Conservation (phyloP, 2,888 invertebrate genomes). For the Apoderus coryli region DNA sequence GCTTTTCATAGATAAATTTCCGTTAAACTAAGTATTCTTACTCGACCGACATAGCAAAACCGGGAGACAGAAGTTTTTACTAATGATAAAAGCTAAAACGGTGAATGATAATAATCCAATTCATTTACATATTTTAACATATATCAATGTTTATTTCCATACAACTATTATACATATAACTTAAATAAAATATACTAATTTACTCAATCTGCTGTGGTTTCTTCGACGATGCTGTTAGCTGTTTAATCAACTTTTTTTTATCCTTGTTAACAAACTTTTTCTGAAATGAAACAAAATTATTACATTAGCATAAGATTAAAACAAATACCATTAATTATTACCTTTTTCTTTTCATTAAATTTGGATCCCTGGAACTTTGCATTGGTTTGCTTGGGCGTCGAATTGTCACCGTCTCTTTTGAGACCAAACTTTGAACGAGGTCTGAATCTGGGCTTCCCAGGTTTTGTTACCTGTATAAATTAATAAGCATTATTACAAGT, state of each 20-base stretch:
- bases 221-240: slow-evolving; percentile 20
- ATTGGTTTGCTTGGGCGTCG: slow-evolving; percentile 5
- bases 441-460: slow-evolving; percentile 10
- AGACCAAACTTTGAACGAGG: neutral
- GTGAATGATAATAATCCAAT: too few species aligned
- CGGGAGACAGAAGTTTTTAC: too few species aligned
- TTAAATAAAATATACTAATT: neutral
- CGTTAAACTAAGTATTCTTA: too few species aligned
- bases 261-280: slow-evolving; percentile 24
- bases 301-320: too few species aligned
- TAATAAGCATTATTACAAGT: slow-evolving; percentile 6
- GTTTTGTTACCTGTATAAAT: slow-evolving; percentile 15
- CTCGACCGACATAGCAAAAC: too few species aligned
- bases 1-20: too few species aligned
- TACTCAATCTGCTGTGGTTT: slow-evolving; percentile 3
- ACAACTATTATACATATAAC: too few species aligned
- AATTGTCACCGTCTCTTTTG: slow-evolving; percentile 8
- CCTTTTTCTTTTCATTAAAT: slow-evolving; percentile 19
- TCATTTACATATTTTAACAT: too few species aligned
- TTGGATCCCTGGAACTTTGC: slow-evolving; percentile 16
- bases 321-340: too few species aligned
- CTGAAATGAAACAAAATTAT: slow-evolving; percentile 19
- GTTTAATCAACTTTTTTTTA: slow-evolving; percentile 23
- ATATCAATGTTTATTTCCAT: too few species aligned
- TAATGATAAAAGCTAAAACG: too few species aligned